Percentiles rank a stretch among this genome's conserved stretches.
Conservation (phyloP, 2,797 vertebrate species). For the Rhinophrynus dorsalis region DNA sequence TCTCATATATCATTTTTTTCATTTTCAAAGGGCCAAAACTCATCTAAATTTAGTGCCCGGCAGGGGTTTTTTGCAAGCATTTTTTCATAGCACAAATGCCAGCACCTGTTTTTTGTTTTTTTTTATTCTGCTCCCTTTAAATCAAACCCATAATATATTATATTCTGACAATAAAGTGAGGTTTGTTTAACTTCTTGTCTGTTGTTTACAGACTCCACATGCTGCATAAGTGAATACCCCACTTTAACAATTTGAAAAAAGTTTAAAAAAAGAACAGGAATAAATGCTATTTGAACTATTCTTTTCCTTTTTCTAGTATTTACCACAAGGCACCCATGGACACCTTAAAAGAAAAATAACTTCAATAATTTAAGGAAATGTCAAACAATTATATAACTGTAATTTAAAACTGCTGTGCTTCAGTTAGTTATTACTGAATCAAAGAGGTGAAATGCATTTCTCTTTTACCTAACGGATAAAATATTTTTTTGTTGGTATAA, state of each 20-base stretch:
- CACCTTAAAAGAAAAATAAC: slow-evolving; percentile 39
- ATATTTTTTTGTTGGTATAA: slow-evolving; percentile 43
- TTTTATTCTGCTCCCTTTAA: too few species aligned
- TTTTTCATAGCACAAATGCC: too few species aligned
- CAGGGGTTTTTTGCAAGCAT: too few species aligned
- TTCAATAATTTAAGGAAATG: slow-evolving; percentile 42
- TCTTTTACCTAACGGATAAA: slow-evolving; percentile 43
- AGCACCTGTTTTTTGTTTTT: too few species aligned
- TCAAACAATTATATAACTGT: slow-evolving; percentile 43
- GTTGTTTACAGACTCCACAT: neutral
- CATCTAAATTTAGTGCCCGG: too few species aligned
- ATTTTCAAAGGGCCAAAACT: too few species aligned
- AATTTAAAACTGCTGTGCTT: slow-evolving; percentile 41
- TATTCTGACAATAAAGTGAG: too few species aligned
- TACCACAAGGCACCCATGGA: slow-evolving; percentile 26
- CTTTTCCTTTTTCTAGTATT: slow-evolving; percentile 1
- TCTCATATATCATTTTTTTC: too few species aligned
- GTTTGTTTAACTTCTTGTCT: too few species aligned
- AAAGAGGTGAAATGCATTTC: slow-evolving; percentile 27
- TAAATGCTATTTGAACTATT: neutral
- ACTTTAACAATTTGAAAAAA: neutral
- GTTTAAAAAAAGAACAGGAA: neutral
- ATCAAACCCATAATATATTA: too few species aligned
- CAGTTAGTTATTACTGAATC: slow-evolving; percentile 36
- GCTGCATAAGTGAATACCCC: neutral